Percentiles rank a stretch among this genome's conserved stretches.
Evolutionary conservation across 2,888 invertebrate species (phyloP).

Genomic region (Nemurella pictetii): DNA sequence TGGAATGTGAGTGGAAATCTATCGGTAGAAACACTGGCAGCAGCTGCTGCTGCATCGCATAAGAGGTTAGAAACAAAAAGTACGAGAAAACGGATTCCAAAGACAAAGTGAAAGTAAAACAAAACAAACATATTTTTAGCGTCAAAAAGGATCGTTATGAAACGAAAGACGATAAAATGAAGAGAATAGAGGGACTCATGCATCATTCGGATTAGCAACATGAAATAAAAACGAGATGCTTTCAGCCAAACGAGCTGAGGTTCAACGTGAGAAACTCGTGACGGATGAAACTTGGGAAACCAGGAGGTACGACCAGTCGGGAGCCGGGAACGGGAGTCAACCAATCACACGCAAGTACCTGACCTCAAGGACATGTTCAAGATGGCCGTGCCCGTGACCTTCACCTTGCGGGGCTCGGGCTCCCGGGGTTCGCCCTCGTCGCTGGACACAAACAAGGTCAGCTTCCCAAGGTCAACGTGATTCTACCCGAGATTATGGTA

Average conservation of each 20-base stretch:
- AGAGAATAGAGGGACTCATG: neutral
- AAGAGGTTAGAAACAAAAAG: neutral
- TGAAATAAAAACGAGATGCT: neutral
- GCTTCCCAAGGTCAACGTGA: neutral
- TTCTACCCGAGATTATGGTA: too few species aligned
- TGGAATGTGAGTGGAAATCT: too few species aligned
- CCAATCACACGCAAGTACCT: conserved; percentile 20
- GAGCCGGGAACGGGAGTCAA: neutral
- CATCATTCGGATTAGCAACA: neutral
- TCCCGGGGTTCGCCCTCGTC: conserved; percentile 25
- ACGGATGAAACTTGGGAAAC: too few species aligned
- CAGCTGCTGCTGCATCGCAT: too few species aligned
- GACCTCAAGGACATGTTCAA: conserved; percentile 78
- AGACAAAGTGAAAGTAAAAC: neutral
- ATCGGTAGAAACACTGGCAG: too few species aligned
- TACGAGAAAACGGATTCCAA: neutral
- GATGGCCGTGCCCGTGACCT: conserved; percentile 73
- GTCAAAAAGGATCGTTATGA: neutral
- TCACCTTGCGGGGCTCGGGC: conserved; percentile 53
- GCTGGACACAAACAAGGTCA: conserved; percentile 34
- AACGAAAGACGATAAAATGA: neutral
- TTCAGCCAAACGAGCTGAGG: neutral
- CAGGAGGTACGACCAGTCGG: too few species aligned
- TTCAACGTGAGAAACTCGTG: neutral
- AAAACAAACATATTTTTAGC: neutral